A percentile compares a stretch with the other conserved stretches of the same genome.
Evolutionary conservation across 2,113 vertebrate species (phyloP).

Genomic region (Calyptommatus sinebrachiatus): DNA sequence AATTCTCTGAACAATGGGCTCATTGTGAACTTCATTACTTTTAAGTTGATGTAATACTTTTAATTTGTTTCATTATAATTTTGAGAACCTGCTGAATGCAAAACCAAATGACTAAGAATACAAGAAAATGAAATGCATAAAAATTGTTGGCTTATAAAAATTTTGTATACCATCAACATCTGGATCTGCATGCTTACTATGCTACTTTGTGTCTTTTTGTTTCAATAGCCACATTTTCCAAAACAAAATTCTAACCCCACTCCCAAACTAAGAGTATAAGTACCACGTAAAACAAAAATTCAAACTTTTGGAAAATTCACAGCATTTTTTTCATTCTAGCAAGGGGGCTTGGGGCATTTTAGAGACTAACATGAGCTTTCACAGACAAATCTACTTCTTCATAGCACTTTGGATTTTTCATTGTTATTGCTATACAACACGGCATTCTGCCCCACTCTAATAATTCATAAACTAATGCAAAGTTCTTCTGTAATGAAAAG

Average conservation of each 20-base stretch:
- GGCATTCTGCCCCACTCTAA: background rate
- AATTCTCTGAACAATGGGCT: background rate
- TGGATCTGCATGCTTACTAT: background rate
- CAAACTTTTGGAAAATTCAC: background rate
- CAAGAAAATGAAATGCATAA: background rate
- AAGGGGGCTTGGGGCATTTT: no score
- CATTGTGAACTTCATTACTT: background rate
- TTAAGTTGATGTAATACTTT: background rate
- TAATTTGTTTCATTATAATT: background rate
- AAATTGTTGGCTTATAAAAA: background rate
- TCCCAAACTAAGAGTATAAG: fast-evolving
- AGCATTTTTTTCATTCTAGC: no score
- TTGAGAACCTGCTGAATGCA: background rate
- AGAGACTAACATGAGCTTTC: no score
- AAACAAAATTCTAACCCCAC: background rate
- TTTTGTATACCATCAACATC: background rate
- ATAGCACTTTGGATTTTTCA: background rate
- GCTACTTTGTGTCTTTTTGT: background rate
- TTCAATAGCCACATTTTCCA: background rate
- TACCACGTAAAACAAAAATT: fast-evolving
- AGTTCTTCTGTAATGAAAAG: background rate
- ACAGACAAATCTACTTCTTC: no score
- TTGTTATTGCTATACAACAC: background rate
- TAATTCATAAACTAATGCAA: background rate
- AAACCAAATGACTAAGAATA: no score